Percentiles rank a stretch among this genome's conserved stretches.
Evolutionary conservation across 1,140 invertebrate species (phyloP).

Genomic region (Pseudomyrmex flavicornis): DNA sequence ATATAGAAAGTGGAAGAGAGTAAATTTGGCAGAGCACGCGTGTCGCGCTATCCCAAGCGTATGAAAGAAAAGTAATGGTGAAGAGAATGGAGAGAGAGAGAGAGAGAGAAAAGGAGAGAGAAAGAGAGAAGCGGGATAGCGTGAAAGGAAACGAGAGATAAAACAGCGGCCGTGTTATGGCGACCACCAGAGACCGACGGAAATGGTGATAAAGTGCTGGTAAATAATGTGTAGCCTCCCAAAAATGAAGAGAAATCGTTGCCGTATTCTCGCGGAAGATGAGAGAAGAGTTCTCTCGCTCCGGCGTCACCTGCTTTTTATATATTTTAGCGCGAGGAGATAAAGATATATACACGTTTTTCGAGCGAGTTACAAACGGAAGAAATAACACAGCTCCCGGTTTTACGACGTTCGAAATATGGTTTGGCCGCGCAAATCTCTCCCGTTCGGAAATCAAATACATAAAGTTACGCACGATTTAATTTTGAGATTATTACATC

Average conservation of each 20-base stretch:
- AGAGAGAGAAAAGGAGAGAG: slow-evolving; percentile 14
- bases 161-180: slow-evolving; percentile 40
- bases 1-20: slow-evolving; percentile 16
- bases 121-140: background rate
- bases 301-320: slow-evolving; percentile 33
- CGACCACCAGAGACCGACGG: slow-evolving; percentile 43
- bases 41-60: background rate
- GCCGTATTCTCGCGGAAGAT: slow-evolving; percentile 64
- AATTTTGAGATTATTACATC: slow-evolving; percentile 32
- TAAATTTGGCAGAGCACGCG: background rate
- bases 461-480: background rate
- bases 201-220: slow-evolving; percentile 76
- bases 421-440: background rate
- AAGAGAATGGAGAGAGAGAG: slow-evolving; percentile 23
- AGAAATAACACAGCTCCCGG: background rate
- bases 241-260: slow-evolving; percentile 75
- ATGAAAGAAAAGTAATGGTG: background rate
- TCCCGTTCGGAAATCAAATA: slow-evolving; percentile 25
- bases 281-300: slow-evolving; percentile 57
- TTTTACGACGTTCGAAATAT: background rate
- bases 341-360: slow-evolving; percentile 37
- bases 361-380: slow-evolving; percentile 9
- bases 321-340: slow-evolving; percentile 33
- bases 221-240: slow-evolving; percentile 70
- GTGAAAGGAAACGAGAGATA: slow-evolving; percentile 52